Percentiles rank a stretch among this genome's conserved stretches.
Evolutionary conservation across 2,797 vertebrate genomes (phyloP).

Genomic region (Nannoperca obscura): DNA sequence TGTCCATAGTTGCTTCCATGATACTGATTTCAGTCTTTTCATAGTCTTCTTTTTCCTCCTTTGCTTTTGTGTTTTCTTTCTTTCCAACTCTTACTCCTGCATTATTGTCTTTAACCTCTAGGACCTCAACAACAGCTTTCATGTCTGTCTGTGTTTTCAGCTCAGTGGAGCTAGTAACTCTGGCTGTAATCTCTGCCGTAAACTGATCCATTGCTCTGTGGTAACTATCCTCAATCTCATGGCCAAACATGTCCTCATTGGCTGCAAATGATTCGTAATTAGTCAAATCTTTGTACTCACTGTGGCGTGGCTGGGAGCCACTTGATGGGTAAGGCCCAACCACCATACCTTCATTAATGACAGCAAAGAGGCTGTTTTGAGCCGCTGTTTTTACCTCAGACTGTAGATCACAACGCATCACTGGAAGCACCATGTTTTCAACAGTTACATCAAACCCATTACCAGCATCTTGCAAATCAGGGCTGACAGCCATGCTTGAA

Average conservation of each 20-base stretch:
- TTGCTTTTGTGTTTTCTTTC: slow-evolving; percentile 21
- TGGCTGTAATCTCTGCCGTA: background rate
- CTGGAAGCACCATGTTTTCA: background rate
- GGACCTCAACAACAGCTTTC: slow-evolving; percentile 14
- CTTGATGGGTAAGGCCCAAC: background rate
- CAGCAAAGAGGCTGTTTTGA: slow-evolving; percentile 15
- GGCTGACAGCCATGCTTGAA: slow-evolving; percentile 75
- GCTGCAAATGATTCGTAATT: slow-evolving; percentile 11
- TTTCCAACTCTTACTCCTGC: slow-evolving; percentile 1
- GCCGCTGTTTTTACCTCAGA: background rate
- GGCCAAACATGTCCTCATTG: slow-evolving; percentile 56
- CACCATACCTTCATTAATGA: background rate
- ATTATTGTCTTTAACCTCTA: slow-evolving; percentile 31
- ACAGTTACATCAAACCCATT: background rate
- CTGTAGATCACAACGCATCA: background rate
- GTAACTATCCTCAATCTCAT: slow-evolving; percentile 63
- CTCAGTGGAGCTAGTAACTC: background rate
- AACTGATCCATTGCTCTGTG: slow-evolving; percentile 35
- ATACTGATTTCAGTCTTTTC: slow-evolving; percentile 85
- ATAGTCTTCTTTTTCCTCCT: slow-evolving; percentile 46
- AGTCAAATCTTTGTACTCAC: background rate
- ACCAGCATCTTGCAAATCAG: slow-evolving; percentile 52
- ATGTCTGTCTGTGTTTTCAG: background rate
- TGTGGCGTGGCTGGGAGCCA: background rate
- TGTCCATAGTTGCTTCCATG: slow-evolving; percentile 88